Base-by-base conservation (phyloP, 2,113 vertebrate genomes). In the Leptocoma aspasia region DNA sequence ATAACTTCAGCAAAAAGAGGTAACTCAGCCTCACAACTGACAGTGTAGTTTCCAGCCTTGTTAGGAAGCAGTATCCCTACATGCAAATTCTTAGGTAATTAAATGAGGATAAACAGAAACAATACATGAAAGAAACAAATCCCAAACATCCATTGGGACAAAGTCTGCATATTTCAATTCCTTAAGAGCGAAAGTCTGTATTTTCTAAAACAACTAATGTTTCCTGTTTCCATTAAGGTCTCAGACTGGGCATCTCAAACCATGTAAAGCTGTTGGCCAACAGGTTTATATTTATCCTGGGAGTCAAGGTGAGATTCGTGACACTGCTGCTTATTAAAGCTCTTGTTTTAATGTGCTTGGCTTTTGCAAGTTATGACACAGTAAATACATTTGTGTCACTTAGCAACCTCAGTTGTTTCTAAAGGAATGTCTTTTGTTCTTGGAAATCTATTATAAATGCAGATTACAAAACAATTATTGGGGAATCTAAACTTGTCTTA, bases 391-490 rank as follows among this genome's bases (percentile, higher is more conserved):
- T 81, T 75, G 69, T 95, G 81, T 96, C 94, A 96, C 96, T 95
- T 94, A 96, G 95, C 91, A 97, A 97, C 92, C 81, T 92, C 87
- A 64, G 92, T 76, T 95, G 83, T 80, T 93, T 95, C 88, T 78
- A 63, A 75, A 96, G 88, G 92, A 92, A 96, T 90, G 88, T 47
- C 92, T 95, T 97, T 95, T 96, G 93, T 90, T 96, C 85, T 90
- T 82, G 79, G 85, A 96, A 93, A 89, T 94, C 56, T 81, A 66
- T 91, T 96, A 80, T 21, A 90, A 94, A 90, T 66, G 71, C 71
- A 88, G 71, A 71, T 86, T 95, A 85, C 71, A 78, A 94, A 96
- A 83, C 1, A 3, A 90, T 93, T 88, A 82, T 30, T 83, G 76
- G n/a, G 52, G 88, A 88, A 94, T 75, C 41, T 82, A 45, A 84